Evolutionary conservation across 2,888 invertebrate genomes (phyloP).

Genomic region (Eurytoma adleriae): DNA sequence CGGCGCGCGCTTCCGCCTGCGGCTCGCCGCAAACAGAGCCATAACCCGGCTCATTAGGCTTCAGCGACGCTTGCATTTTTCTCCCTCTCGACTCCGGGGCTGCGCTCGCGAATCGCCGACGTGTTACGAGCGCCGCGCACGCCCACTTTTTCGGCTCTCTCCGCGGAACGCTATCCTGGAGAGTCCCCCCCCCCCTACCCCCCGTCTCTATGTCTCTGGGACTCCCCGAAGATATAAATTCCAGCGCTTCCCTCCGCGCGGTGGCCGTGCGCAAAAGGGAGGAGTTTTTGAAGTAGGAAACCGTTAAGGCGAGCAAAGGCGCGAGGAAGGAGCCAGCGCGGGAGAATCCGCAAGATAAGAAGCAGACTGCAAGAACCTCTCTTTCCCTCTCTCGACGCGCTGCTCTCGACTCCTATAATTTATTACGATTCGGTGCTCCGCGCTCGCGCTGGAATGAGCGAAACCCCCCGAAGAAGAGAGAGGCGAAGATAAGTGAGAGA

Average conservation of each 20-base stretch:
- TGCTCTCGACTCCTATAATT: slow-evolving; percentile 54
- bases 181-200: neutral
- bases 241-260: slow-evolving; percentile 37
- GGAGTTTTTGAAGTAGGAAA: slow-evolving; percentile 50
- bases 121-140: neutral
- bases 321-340: slow-evolving; percentile 19
- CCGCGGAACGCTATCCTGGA: neutral
- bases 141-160: slow-evolving; percentile 4
- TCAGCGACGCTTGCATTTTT: slow-evolving; percentile 23
- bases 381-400: neutral
- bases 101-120: no score
- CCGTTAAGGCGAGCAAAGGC: slow-evolving; percentile 35
- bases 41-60: slow-evolving; percentile 44
- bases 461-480: neutral
- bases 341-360: slow-evolving; percentile 57
- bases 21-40: slow-evolving; percentile 35
- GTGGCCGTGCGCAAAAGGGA: slow-evolving; percentile 32
- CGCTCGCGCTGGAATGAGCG: neutral
- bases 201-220: neutral
- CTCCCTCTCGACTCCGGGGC: neutral
- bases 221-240: slow-evolving; percentile 48
- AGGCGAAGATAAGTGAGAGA: slow-evolving; percentile 14
- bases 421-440: slow-evolving; percentile 58
- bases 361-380: slow-evolving; percentile 60
- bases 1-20: neutral